phyloP scores from a whole-genome alignment of 2,888 invertebrate species.

The Pandemis heparana region DNA sequence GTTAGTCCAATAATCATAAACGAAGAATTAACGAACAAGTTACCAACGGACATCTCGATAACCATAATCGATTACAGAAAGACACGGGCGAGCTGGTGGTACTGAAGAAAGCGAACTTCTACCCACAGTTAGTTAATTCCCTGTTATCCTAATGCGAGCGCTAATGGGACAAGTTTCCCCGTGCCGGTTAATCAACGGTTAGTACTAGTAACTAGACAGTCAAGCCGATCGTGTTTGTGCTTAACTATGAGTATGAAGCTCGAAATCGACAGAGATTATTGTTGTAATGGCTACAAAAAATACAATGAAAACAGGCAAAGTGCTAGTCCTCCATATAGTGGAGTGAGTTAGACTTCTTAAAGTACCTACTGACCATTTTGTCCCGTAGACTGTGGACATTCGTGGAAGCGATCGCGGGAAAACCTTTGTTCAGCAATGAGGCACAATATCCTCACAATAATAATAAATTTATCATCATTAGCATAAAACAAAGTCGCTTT shows the following conservation, averaged over 20 bases:
- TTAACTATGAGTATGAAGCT: neutral
- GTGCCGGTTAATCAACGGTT: slow-evolving; percentile 10
- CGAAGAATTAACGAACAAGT: neutral
- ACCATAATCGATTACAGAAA: neutral
- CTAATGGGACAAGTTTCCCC: slow-evolving; percentile 16
- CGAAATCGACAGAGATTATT: neutral
- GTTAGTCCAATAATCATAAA: neutral
- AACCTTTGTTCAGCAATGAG: too few relatives aligned
- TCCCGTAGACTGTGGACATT: too few relatives aligned
- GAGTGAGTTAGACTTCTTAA: too few relatives aligned
- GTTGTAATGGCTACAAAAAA: neutral
- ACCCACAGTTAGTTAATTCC: slow-evolving; percentile 15
- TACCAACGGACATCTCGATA: neutral
- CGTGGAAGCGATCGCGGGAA: too few relatives aligned
- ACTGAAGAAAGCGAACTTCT: neutral
- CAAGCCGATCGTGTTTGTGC: neutral
- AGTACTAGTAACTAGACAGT: neutral
- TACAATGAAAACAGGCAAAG: too few relatives aligned
- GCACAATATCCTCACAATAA: too few relatives aligned
- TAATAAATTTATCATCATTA: too few relatives aligned
- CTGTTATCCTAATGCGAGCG: slow-evolving; percentile 15
- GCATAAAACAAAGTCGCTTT: too few relatives aligned
- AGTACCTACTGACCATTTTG: too few relatives aligned
- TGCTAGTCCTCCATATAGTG: too few relatives aligned
- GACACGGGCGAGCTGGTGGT: neutral